Base-by-base conservation (phyloP, 35 echinoderm and acorn worm genomes). In the Ptychodera flava region DNA sequence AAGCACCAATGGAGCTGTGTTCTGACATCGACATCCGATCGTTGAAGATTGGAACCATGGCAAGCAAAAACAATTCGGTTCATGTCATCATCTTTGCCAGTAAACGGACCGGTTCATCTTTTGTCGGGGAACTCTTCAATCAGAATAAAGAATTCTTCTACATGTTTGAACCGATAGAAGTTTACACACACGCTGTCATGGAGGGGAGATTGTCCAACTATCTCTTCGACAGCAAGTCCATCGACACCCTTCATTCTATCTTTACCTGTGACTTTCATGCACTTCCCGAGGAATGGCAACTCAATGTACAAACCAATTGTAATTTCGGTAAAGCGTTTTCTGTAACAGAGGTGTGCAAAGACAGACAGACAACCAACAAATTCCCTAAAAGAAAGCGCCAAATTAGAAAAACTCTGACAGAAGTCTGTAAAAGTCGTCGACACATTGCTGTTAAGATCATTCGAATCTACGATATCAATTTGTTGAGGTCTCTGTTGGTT, bases 61-160 rank as follows among this genome's bases (percentile, higher is more conserved):
- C n/a, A n/a, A n/a, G n/a, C n/a, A n/a, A n/a, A n/a, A 64, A 64
- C 22, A 64, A 64, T 6, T 64, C 45, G 22, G 22, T 64, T 12
- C 45, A 78, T 0, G 37, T 91, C 53, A 80, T 97, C 27, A 82
- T 97, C 16, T 37, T 97, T 1, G 87, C 94, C 22, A 87, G 85
- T n/a, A 97, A 97, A 78, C 80, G 94, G 45, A 93, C 94, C 36
- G 94, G 94, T 31, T 97, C 94, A 33, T 97, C 94, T 76, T 97
- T 97, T 33, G 86, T 97, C 10, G 94, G 94, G 86, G 94, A 97
- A 86, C 81, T 93, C 32, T 92, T 97, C 31, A 97, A 93, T 82
- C 89, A 93, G 76, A 89, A 97, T 53, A 86, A 81, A 38, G 35
- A 91, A 16, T 85, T 97, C 15, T 97, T 97, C 78, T 97, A 93